A percentile compares a stretch with the other conserved stretches of the same genome.
These are phyloP conservation scores for Eira barbara DNA, from an alignment of 2,113 vertebrate genomes.

Conservation along the genomic window DNA sequence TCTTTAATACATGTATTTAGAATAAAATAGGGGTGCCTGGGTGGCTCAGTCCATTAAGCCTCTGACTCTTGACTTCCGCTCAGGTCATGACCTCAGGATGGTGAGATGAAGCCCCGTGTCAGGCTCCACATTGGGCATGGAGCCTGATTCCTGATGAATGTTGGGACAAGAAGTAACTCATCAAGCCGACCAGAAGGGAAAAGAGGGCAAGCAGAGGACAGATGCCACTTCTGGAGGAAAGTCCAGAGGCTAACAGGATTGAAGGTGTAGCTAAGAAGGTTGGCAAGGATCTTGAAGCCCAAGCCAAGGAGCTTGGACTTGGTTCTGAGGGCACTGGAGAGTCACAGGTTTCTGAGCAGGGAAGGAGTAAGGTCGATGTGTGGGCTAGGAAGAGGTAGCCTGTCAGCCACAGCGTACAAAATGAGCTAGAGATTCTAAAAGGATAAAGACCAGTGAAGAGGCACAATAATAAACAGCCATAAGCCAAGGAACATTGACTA, in stretches of 20 bases:
- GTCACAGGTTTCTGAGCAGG: not conserved
- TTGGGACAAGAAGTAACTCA: not conserved
- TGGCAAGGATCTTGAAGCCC: not conserved
- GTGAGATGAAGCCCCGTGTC: not conserved
- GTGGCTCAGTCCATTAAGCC: not conserved
- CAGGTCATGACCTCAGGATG: not conserved
- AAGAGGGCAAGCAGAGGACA: not conserved
- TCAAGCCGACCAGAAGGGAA: not conserved
- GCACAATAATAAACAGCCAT: not conserved
- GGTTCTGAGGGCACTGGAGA: not conserved
- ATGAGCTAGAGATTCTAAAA: not conserved
- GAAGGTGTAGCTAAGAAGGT: not conserved
- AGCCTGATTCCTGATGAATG: not conserved
- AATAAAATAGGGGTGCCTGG: not conserved
- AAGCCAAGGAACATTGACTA: not conserved
- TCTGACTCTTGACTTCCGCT: not conserved
- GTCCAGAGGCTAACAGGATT: not conserved
- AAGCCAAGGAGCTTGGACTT: not conserved
- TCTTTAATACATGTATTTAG: not conserved
- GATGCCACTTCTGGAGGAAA: not conserved
- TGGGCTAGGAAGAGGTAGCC: not conserved
- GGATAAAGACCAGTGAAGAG: not conserved
- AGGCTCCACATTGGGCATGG: not conserved
- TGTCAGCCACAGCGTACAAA: not conserved
- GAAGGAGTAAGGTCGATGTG: not conserved